Evolutionary conservation across 2,888 invertebrate genomes (phyloP), one percentile per base, ranked within the genome.

Genomic region (Bellardia pandia): DNA sequence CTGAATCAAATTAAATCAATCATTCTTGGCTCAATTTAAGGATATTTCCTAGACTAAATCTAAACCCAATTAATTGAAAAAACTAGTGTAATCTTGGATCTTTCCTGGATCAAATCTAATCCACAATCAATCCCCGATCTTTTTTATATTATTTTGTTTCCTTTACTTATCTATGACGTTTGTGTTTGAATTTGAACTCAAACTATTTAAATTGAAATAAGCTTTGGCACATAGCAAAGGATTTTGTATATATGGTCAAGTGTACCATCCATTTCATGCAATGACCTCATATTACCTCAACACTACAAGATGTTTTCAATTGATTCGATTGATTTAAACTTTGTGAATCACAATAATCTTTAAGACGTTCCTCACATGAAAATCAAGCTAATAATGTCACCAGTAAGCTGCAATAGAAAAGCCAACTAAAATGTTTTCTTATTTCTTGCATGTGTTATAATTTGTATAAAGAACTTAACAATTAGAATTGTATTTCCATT

Each of bases 221-320:
- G 98, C 98, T 93, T 97, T 97, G 89, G 98, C 98, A 90, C 98
- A 95, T 62, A 96, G 96, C 90, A 93, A 89, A 51, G 93, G 92
- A 83, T 91, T 93, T 83, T 93, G 93, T 95, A 95, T 78, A 77
- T 87, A 90, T 48, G 86, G 84, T 30, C 85, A n/a, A n/a, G n/a
- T n/a, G n/a, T n/a, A n/a, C n/a, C 77, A 68, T 88, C 78, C 14
- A 89, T 89, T 95, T 91, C 97, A 95, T 90, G 93, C 64, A 93
- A 88, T 11, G 96, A 96, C 88, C 97, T 95, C 90, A 98, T 96
- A 91, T 98, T 98, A 88, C 97, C 94, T 98, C 98, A 94, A 98
- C 97, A 88, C 98, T 97, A 91, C 97, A 96, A 13, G 98, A 97
- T 94, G 98, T 98, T 90, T 98, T 95, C 90, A 98, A 93, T 90